Evolutionary conservation across 2,888 invertebrate species (phyloP).

Genomic region (Cephus nigrinus): DNA sequence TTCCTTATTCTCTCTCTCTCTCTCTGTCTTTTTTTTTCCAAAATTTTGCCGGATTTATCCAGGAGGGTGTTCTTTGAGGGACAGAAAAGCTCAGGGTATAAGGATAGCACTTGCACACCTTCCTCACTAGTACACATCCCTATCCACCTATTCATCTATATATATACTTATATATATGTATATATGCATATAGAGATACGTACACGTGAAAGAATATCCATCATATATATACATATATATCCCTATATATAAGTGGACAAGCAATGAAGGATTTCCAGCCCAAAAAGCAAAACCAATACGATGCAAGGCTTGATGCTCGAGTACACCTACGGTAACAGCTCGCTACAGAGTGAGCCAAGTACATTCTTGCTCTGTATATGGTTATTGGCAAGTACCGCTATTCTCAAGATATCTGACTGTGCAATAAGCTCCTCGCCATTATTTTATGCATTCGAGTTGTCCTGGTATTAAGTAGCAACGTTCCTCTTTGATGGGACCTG

Average conservation of each 20-base stretch:
- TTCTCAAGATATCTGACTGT: conserved; percentile 55
- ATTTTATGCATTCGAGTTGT: neutral
- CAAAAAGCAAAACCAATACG: conserved; percentile 67
- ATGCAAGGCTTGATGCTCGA: conserved; percentile 67
- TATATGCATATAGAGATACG: neutral
- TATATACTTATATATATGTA: neutral
- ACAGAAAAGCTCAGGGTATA: neutral
- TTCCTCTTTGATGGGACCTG: no score
- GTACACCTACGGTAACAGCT: conserved; percentile 64
- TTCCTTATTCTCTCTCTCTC: conserved; percentile 31
- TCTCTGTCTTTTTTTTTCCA: neutral
- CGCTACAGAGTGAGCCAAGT: conserved; percentile 64
- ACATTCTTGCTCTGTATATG: conserved; percentile 58
- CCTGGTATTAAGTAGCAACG: neutral
- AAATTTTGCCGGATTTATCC: conserved; percentile 7
- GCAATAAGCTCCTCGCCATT: neutral
- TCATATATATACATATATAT: conserved; percentile 10
- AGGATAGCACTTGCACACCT: conserved; percentile 62
- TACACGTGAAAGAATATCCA: neutral
- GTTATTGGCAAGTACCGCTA: conserved; percentile 54
- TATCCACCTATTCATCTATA: conserved; percentile 57
- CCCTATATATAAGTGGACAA: conserved; percentile 56
- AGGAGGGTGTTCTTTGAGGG: conserved; percentile 13
- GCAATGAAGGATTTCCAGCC: conserved; percentile 67
- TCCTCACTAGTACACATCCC: conserved; percentile 58